Percentiles rank a stretch among this genome's conserved stretches.
phyloP scores from a whole-genome alignment of 2,113 vertebrate species.

The Antechinus stuartii region DNA sequence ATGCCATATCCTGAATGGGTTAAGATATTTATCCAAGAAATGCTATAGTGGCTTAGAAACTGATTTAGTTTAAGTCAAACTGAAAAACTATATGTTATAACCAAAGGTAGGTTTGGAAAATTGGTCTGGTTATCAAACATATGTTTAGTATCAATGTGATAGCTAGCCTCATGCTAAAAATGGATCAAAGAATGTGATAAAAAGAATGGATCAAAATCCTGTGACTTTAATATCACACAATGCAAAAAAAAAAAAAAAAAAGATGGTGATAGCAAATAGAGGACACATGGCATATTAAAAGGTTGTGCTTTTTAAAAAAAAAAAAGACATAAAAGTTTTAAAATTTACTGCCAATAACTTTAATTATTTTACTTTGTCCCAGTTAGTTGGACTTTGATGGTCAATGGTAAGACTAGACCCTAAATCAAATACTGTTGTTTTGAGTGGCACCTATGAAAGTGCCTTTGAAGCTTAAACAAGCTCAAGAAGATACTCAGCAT shows the following conservation, averaged over 20 bases:
- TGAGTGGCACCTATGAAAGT: neutral
- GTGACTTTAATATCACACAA: neutral
- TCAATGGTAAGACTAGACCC: neutral
- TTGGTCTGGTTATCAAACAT: neutral
- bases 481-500: neutral
- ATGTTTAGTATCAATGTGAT: neutral
- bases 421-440: neutral
- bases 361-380: neutral
- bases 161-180: neutral
- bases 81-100: neutral
- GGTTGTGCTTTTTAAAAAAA: neutral
- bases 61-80: neutral
- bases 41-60: neutral
- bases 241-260: neutral
- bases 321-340: neutral
- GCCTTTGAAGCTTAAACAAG: neutral
- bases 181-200: too few relatives aligned
- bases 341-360: neutral
- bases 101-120: neutral
- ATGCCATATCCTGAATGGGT: neutral
- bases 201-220: neutral
- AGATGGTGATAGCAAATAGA: neutral
- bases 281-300: neutral
- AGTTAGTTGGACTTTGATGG: neutral
- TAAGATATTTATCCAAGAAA: neutral